Conservation (phyloP, 2,113 vertebrate genomes). For the Dermatemys mawii region DNA sequence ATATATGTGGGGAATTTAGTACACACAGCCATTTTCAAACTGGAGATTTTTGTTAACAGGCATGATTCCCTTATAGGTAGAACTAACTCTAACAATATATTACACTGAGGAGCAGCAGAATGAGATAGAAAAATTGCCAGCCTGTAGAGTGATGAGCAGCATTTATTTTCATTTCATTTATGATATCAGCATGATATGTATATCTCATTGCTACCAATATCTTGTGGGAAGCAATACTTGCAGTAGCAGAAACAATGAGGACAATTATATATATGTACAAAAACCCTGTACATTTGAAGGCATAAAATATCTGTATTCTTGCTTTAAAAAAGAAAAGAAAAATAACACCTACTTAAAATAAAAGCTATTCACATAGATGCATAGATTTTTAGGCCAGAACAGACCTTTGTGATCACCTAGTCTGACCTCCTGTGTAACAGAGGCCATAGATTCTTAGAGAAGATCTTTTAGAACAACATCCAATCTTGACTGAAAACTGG, state of each 20-base stretch:
- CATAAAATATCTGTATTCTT: not conserved
- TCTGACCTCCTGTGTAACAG: not conserved
- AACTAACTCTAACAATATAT: not conserved
- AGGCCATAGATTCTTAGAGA: not conserved
- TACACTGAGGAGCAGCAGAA: constrained; percentile 19
- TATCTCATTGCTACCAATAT: not conserved
- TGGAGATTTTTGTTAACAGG: not conserved
- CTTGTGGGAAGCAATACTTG: not conserved
- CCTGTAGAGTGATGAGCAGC: constrained; percentile 48
- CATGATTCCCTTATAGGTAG: not conserved
- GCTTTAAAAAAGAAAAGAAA: constrained; percentile 9
- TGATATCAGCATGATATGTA: not conserved
- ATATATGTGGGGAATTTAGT: not conserved
- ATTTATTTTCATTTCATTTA: constrained; percentile 66
- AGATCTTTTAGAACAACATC: not conserved
- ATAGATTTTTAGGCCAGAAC: not conserved
- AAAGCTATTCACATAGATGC: not conserved
- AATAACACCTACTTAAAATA: not conserved
- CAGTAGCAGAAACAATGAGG: not conserved
- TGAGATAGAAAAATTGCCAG: not conserved
- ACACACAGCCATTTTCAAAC: not conserved
- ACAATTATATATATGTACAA: fast-evolving
- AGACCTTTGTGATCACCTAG: not conserved
- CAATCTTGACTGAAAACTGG: not conserved
- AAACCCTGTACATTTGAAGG: constrained; percentile 20